Evolutionary conservation across 2,888 invertebrate species (phyloP), one percentile per base, ranked within the genome.

Genomic region (Drosophila mimetica): DNA sequence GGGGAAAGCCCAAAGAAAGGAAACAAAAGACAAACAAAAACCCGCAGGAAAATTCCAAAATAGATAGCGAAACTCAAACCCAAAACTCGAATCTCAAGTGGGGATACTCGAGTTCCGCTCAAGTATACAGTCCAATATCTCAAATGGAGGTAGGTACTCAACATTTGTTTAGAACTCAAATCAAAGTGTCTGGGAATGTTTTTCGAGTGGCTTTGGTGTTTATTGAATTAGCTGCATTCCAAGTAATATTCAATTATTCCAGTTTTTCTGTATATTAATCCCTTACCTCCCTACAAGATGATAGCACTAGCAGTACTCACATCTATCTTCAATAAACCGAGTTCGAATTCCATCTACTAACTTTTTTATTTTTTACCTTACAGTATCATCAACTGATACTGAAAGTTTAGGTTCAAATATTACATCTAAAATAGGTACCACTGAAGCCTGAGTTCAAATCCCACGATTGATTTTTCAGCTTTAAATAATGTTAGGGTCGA

Each of bases 61-160:
- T 59, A 37, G 30, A 60, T 36, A 28, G 9, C 5, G 36, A 11
- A 11, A 25, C 36, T 37, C 14, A n/a, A 42, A 57, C 58, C 32
- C 57, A 59, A 36, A 59, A 52, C 55, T 54, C 58, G 20, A 46
- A 58, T 61, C 61, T 61, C 46, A 22, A 61, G 61, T 60, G 61
- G 37, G 2, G 13, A 32, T 46, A 18, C 60, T 60, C 37, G 42
- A 46, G 60, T 32, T 37, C 7, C 28, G 22, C 60, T 59, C 44
- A 61, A 60, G 60, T n/a, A n/a, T n/a, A n/a, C n/a, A n/a, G n/a
- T n/a, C n/a, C n/a, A n/a, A n/a, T n/a, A n/a, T n/a, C n/a, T n/a
- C n/a, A n/a, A n/a, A n/a, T n/a, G n/a, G n/a, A n/a, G n/a, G n/a
- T n/a, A 16, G 16, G 13, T n/a, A 22, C 16, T 51, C 11, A 7